Percentiles rank a stretch among this genome's conserved stretches.
These are phyloP conservation scores for Falco rusticolus DNA, from an alignment of 2,797 vertebrate species.

Conservation along the genomic window DNA sequence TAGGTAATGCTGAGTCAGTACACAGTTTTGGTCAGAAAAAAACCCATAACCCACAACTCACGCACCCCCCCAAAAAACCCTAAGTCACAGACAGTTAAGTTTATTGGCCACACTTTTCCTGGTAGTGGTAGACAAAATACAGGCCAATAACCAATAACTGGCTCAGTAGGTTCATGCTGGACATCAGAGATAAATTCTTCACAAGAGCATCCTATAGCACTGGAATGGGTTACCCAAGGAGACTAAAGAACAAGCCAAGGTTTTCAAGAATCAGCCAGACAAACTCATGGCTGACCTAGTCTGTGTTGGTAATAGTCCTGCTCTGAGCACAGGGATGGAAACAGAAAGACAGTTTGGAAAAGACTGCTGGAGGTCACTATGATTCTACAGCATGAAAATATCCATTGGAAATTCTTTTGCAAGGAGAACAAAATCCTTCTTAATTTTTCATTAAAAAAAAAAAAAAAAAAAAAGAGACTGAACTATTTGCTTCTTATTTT, in stretches of 20 bases:
- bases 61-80: fast-evolving
- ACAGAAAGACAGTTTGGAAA: no score
- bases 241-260: neutral
- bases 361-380: no score
- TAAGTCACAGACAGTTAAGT: neutral
- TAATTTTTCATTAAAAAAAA: neutral
- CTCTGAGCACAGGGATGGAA: neutral
- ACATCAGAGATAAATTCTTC: neutral
- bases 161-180: neutral
- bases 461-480: neutral
- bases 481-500: neutral
- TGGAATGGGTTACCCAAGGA: neutral
- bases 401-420: neutral
- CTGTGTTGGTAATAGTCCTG: neutral
- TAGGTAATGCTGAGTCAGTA: neutral
- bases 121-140: neutral
- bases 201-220: neutral
- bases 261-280: neutral
- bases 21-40: neutral
- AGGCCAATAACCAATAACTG: neutral
- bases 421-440: neutral
- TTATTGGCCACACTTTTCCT: neutral
- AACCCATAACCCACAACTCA: neutral
- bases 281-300: neutral
- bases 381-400: neutral